Percentiles rank a stretch among this genome's conserved stretches.
These are phyloP conservation scores for Porites lobata DNA, from an alignment of 92 coral and sea anemone genomes.

Conservation along the genomic window DNA sequence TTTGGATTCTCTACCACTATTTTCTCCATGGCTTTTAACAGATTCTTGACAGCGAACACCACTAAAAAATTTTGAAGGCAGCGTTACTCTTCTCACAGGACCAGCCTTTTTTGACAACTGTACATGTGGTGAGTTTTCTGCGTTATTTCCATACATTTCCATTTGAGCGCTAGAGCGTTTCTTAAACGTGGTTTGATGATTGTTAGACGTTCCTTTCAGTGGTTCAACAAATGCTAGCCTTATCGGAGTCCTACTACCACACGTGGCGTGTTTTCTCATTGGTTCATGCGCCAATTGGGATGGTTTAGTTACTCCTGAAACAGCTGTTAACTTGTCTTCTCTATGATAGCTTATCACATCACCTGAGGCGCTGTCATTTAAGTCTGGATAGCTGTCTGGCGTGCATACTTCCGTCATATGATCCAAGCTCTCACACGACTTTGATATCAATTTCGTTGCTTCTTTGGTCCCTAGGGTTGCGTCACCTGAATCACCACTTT, in stretches of 20 bases:
- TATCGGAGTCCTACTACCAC: neutral
- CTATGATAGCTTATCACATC: neutral
- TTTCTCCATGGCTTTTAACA: neutral
- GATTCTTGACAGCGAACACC: neutral
- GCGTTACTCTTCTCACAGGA: slow-evolving; percentile 12
- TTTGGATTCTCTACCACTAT: neutral
- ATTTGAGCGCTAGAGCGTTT: neutral
- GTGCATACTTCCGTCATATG: slow-evolving; percentile 29
- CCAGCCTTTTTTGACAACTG: neutral
- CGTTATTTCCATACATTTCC: neutral
- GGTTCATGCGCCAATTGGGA: neutral
- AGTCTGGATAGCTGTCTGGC: slow-evolving; percentile 37
- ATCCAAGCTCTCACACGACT: slow-evolving; percentile 38
- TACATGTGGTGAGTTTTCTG: neutral
- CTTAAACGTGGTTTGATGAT: neutral
- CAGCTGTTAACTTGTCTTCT: neutral
- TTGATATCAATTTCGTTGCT: slow-evolving; percentile 9
- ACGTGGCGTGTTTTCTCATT: slow-evolving; percentile 9
- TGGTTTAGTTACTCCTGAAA: neutral
- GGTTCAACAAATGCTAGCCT: slow-evolving; percentile 37
- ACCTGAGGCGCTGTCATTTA: neutral
- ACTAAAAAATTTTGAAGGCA: slow-evolving; percentile 11
- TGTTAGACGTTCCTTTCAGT: slow-evolving; percentile 1
- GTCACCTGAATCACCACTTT: slow-evolving; percentile 1
- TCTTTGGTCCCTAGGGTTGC: neutral